Percentiles rank a stretch among this genome's conserved stretches.
phyloP scores from a whole-genome alignment of 1,140 invertebrate species.

The Saccostrea glomerata region DNA sequence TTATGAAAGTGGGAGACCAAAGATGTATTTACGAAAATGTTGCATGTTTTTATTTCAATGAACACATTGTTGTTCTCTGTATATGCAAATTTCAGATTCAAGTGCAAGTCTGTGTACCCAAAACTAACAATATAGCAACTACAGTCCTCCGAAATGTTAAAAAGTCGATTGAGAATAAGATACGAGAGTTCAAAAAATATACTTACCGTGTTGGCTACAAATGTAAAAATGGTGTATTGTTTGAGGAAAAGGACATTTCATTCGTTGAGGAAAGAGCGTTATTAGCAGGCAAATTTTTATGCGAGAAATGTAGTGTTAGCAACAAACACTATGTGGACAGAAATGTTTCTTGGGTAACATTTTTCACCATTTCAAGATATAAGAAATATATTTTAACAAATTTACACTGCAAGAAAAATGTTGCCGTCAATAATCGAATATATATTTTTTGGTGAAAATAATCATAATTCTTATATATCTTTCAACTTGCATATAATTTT shows the following conservation, averaged over 20 bases:
- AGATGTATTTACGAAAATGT: background rate
- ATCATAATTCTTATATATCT: no score
- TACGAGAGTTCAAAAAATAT: background rate
- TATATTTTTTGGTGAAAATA: no score
- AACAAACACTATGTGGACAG: background rate
- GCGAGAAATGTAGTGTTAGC: background rate
- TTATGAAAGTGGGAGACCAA: background rate
- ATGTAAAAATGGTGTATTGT: background rate
- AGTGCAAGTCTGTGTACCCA: background rate
- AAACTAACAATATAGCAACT: background rate
- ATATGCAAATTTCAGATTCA: conserved; percentile 21
- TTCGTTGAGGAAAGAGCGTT: background rate
- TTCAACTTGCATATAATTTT: no score
- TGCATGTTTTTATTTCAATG: background rate
- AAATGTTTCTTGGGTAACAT: background rate
- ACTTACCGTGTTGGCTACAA: background rate
- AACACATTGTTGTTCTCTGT: background rate
- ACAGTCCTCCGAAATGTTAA: background rate
- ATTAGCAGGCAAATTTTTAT: background rate
- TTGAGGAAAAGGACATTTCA: background rate
- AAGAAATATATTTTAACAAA: no score
- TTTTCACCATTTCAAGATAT: no score
- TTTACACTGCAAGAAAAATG: no score
- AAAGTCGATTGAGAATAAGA: background rate
- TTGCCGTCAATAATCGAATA: no score